phyloP scores from a whole-genome alignment of 1,140 invertebrate species.

The Meloidogyne chitwoodi region DNA sequence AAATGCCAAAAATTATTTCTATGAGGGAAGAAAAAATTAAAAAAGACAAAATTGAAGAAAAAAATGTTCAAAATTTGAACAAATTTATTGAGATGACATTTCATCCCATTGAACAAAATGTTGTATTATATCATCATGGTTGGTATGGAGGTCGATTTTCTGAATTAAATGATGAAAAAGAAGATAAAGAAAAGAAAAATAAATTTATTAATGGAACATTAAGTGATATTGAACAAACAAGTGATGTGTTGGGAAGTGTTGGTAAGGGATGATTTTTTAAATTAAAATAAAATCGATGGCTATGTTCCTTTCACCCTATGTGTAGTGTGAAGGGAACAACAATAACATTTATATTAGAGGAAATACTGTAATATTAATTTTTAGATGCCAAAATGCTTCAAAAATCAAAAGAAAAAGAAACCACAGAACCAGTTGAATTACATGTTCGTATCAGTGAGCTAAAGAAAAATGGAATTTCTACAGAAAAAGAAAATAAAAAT shows the following conservation, averaged over 20 bases:
- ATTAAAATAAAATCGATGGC: too few species aligned
- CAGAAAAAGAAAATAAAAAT: not conserved
- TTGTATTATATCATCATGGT: conserved; percentile 9
- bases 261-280: not conserved
- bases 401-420: not conserved
- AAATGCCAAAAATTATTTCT: too few species aligned
- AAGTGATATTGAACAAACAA: not conserved
- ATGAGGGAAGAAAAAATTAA: not conserved
- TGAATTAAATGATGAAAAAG: not conserved
- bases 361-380: too few species aligned
- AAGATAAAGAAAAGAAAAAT: not conserved
- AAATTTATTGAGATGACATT: not conserved
- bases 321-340: too few species aligned
- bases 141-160: not conserved
- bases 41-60: not conserved
- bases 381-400: too few species aligned
- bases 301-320: too few species aligned
- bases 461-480: not conserved
- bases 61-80: not conserved
- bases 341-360: too few species aligned
- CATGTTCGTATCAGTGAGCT: conserved; percentile 17
- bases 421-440: not conserved
- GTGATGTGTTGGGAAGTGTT: not conserved
- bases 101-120: not conserved
- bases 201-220: not conserved